A percentile compares a stretch with the other conserved stretches of the same genome.
phyloP scores from a whole-genome alignment of 2,888 invertebrate genomes.

The Agonopterix heracliana region DNA sequence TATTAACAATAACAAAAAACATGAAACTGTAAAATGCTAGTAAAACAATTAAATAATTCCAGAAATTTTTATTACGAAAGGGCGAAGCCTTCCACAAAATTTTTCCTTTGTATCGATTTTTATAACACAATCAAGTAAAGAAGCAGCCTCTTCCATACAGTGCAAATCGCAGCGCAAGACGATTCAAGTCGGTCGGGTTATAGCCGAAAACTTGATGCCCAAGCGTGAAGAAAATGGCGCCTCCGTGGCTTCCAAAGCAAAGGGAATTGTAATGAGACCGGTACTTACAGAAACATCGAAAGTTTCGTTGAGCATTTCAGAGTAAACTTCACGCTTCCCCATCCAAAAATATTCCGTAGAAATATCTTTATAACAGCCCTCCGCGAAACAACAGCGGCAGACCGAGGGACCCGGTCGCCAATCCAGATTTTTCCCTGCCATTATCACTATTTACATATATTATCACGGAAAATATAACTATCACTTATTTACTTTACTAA shows the following conservation, averaged over 20 bases:
- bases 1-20: too few relatives aligned
- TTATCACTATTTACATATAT: conserved; percentile 36
- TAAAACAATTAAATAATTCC: too few relatives aligned
- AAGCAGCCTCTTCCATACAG: not conserved
- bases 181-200: conserved; percentile 28
- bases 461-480: conserved; percentile 37
- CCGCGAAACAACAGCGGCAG: conserved; percentile 62
- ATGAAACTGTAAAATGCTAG: too few relatives aligned
- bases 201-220: conserved; percentile 20
- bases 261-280: not conserved
- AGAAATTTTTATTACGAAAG: too few relatives aligned
- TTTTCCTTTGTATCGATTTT: conserved; percentile 16
- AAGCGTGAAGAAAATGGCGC: conserved; percentile 42
- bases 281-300: conserved; percentile 54
- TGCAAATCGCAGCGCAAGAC: conserved; percentile 6
- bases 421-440: conserved; percentile 54
- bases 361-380: conserved; percentile 69
- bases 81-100: too few relatives aligned
- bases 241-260: conserved; percentile 22
- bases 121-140: conserved; percentile 25
- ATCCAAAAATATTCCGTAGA: conserved; percentile 72
- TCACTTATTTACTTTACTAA: conserved; percentile 20
- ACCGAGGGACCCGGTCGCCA: conserved; percentile 67
- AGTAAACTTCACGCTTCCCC: conserved; percentile 66
- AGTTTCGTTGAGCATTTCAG: conserved; percentile 60